phyloP scores from a whole-genome alignment of 2,113 vertebrate species.

The Variabilichromis moorii region DNA sequence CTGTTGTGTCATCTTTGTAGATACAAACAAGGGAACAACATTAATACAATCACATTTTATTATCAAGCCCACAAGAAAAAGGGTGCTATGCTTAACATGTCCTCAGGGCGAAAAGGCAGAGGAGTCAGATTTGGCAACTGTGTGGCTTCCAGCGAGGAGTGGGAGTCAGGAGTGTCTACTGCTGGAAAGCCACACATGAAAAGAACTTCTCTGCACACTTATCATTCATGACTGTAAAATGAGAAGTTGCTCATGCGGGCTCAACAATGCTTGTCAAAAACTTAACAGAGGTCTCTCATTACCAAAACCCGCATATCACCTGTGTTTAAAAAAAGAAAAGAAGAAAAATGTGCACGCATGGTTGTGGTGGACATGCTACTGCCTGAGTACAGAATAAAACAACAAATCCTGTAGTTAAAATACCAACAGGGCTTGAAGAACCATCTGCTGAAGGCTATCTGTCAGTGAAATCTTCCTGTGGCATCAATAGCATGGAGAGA shows the following conservation, averaged over 20 bases:
- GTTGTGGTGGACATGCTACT: not conserved
- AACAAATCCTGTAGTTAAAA: conserved; percentile 13
- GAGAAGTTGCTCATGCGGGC: not conserved
- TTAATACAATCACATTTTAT: not conserved
- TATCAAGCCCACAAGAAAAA: not conserved
- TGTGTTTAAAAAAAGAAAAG: not conserved
- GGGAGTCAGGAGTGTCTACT: not conserved
- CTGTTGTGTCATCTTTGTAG: not conserved
- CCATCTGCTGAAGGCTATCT: conserved; percentile 64
- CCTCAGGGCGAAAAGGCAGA: not conserved
- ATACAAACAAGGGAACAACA: conserved; percentile 15
- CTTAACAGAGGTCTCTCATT: not conserved
- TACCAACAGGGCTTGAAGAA: conserved; percentile 15
- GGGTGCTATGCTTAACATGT: not conserved
- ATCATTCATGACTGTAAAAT: not conserved
- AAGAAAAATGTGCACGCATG: not conserved
- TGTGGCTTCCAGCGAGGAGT: not conserved
- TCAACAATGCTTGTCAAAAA: not conserved
- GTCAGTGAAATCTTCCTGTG: conserved; percentile 55
- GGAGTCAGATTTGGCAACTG: conserved; percentile 12
- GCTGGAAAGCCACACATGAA: not conserved
- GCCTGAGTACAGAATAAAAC: conserved; percentile 1
- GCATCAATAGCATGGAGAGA: conserved; percentile 51
- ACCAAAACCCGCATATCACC: not conserved
- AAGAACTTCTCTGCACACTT: not conserved